phyloP scores from a whole-genome alignment of 2,797 vertebrate genomes.

The Psittacula derbiana region DNA sequence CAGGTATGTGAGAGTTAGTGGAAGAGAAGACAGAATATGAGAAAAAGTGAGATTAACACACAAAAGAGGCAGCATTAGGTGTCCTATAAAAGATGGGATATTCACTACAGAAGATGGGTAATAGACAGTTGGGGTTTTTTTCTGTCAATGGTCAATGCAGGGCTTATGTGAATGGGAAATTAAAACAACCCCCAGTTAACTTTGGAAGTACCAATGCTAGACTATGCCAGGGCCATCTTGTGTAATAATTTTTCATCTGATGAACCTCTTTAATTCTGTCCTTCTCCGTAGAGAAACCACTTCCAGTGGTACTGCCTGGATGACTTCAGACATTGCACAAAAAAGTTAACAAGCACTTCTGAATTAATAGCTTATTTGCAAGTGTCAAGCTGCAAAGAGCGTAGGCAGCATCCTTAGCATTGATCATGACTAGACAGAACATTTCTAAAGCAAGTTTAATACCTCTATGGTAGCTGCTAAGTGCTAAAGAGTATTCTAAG shows the following conservation, averaged over 20 bases:
- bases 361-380: slow-evolving; percentile 40
- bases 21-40: background rate
- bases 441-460: background rate
- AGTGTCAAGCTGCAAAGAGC: background rate
- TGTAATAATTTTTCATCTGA: background rate
- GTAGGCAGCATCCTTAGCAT: background rate
- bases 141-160: background rate
- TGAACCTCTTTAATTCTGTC: background rate
- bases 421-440: background rate
- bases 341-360: background rate
- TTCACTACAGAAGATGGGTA: background rate
- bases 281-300: background rate
- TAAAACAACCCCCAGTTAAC: background rate
- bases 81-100: background rate
- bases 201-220: background rate
- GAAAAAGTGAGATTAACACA: background rate
- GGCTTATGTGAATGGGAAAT: background rate
- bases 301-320: background rate
- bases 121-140: background rate
- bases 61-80: background rate
- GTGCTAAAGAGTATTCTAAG: slow-evolving; percentile 21
- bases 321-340: background rate
- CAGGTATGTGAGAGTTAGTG: background rate
- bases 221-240: background rate
- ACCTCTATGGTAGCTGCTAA: background rate